These are phyloP conservation scores for Ephialtes manifestator DNA, from an alignment of 2,888 invertebrate species.

Conservation along the genomic window DNA sequence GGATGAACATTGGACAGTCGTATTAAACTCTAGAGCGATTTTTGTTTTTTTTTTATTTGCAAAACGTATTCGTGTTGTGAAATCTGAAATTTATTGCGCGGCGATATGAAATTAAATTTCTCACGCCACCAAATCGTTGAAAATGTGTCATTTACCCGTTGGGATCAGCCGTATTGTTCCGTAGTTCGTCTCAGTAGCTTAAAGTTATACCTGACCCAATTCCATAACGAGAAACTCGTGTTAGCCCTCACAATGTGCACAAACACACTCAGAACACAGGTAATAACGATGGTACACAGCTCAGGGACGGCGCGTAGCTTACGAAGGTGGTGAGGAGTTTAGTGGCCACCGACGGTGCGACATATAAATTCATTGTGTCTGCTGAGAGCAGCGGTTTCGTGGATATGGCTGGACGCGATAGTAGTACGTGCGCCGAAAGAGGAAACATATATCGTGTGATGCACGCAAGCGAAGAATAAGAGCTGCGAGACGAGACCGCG, in stretches of 20 bases:
- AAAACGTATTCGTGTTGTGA: too few species aligned
- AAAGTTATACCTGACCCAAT: constrained; percentile 10
- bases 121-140: too few species aligned
- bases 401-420: constrained; percentile 49
- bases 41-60: too few species aligned
- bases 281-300: neutral
- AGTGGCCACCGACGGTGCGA: constrained; percentile 29
- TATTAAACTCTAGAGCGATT: too few species aligned
- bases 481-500: constrained; percentile 75
- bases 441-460: constrained; percentile 56
- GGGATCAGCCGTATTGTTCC: neutral
- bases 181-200: neutral
- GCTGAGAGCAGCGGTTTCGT: constrained; percentile 19
- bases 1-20: too few species aligned
- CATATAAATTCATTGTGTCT: constrained; percentile 64
- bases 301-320: neutral
- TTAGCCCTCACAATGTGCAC: neutral
- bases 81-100: too few species aligned
- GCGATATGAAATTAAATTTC: too few species aligned
- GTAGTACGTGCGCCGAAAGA: constrained; percentile 67
- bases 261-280: neutral
- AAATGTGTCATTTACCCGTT: too few species aligned
- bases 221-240: constrained; percentile 1
- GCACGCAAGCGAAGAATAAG: constrained; percentile 28
- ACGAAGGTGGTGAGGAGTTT: constrained; percentile 26